Evolutionary conservation across 2,113 vertebrate species (phyloP).

Genomic region (Platichthys stellatus): DNA sequence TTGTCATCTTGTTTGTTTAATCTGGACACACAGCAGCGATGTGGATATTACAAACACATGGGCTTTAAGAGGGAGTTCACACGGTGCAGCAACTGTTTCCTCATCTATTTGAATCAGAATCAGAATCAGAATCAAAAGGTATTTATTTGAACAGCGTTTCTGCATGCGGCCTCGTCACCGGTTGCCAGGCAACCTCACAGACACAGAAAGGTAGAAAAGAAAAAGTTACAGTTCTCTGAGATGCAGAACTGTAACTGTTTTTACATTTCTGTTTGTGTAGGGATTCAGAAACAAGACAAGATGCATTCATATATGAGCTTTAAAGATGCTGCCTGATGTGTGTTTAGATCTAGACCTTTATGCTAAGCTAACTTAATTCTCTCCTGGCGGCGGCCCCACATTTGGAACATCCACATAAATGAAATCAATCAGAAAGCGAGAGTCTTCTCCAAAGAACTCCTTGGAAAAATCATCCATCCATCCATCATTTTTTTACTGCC

Average conservation of each 20-base stretch:
- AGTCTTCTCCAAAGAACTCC: neutral
- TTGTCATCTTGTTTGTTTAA: neutral
- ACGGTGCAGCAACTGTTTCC: neutral
- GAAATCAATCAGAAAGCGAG: neutral
- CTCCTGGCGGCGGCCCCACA: neutral
- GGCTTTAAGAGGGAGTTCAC: neutral
- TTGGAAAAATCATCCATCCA: neutral
- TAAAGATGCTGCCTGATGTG: neutral
- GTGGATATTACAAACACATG: slow-evolving; percentile 1
- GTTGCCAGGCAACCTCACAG: neutral
- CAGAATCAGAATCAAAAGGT: too few species aligned
- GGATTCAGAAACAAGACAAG: neutral
- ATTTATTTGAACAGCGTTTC: neutral
- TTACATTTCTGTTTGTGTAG: neutral
- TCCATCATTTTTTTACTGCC: too few species aligned
- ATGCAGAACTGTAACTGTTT: neutral
- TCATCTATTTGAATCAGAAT: neutral
- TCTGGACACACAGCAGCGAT: neutral
- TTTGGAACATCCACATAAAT: neutral
- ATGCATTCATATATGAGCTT: neutral
- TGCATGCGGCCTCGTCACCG: neutral
- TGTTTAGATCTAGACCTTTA: slow-evolving; percentile 1
- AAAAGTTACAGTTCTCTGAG: neutral
- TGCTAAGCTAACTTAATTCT: slow-evolving; percentile 10
- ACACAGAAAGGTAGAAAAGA: neutral